Base-by-base conservation (phyloP, 30 jellyfish, hydroid and myxozoan genomes). In the Pseudorhiza aurosa region DNA sequence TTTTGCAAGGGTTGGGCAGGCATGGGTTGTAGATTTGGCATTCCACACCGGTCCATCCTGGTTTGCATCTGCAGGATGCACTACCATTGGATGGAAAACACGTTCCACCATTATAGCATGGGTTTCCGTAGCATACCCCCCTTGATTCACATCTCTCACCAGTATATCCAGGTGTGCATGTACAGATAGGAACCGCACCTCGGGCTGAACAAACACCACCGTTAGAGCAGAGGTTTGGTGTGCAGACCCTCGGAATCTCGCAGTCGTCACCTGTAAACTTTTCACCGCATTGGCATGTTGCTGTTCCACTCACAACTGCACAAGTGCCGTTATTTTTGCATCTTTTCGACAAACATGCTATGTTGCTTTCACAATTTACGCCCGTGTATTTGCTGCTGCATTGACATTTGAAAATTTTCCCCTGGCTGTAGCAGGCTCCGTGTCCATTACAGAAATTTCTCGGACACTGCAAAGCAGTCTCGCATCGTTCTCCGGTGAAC, bases 81-180 rank as follows among this genome's bases (percentile, higher is more conserved):
- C 28, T 32, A 3, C 69, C 53, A 21, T 39, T 58, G 50, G 85
- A 46, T 8, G 19, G 6, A 44, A 6, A 14, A 55, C 85, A 71
- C 1, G 39, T 14, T 47, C 85, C 85, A 71, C 31, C 22, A 58
- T 71, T 25, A 1, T 46, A 58, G 33, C 77, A 64, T 5, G 77
- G 77, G 50, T 64, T 64, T 18, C 18, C 24, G 19, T 42, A 30
- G 58, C 77, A 64, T 14, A 42, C 33, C 4, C 17, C 7, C 21
- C 18, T 33, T 17, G 58, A 10, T 18, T 35, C 60, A 42, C 77
- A 64, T 26, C 8, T 64, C 27, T 9, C n/a, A 0, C 65, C 65
- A 19, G 76, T 74, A 31, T 10, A 53, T n/a, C 51, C 50, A 25
- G 51, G 63, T 21, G 69, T 57, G 28, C 87, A 74, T 51, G 63